phyloP scores from a whole-genome alignment of 2,888 invertebrate genomes.

The Ectemnius continuus region DNA sequence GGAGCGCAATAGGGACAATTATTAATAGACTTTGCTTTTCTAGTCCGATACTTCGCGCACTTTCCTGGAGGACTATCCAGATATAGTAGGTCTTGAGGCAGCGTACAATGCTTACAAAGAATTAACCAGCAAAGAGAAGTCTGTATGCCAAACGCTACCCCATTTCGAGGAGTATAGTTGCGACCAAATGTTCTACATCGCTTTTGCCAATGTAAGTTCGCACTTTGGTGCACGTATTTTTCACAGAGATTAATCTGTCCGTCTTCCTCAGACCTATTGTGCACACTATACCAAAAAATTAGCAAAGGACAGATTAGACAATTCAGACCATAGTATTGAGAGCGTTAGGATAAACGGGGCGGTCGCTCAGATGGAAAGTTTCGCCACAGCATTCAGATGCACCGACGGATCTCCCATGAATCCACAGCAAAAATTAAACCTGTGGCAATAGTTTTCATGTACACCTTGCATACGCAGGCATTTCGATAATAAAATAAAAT shows the following conservation, averaged over 20 bases:
- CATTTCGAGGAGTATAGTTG: too few relatives aligned
- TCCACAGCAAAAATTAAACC: neutral
- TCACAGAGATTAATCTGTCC: neutral
- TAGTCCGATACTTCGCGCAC: neutral
- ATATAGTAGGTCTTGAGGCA: slow-evolving; percentile 11
- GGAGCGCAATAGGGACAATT: neutral
- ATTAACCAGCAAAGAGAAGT: too few relatives aligned
- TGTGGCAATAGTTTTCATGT: slow-evolving; percentile 6
- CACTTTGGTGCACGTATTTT: neutral
- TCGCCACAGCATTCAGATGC: too few relatives aligned
- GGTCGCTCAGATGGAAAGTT: too few relatives aligned
- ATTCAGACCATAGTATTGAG: slow-evolving; percentile 4
- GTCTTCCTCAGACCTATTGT: neutral
- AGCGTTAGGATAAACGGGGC: too few relatives aligned
- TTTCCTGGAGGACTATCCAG: neutral
- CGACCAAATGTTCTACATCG: too few relatives aligned
- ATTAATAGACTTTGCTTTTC: neutral
- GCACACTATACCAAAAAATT: too few relatives aligned
- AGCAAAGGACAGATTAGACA: neutral
- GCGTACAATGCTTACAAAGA: too few relatives aligned
- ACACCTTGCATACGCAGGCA: neutral
- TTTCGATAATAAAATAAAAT: too few relatives aligned
- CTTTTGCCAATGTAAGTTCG: slow-evolving; percentile 1
- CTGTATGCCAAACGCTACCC: too few relatives aligned
- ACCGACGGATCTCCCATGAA: too few relatives aligned